Evolutionary conservation across 2,797 vertebrate genomes (phyloP).

Genomic region (Lagocephalus sceleratus): DNA sequence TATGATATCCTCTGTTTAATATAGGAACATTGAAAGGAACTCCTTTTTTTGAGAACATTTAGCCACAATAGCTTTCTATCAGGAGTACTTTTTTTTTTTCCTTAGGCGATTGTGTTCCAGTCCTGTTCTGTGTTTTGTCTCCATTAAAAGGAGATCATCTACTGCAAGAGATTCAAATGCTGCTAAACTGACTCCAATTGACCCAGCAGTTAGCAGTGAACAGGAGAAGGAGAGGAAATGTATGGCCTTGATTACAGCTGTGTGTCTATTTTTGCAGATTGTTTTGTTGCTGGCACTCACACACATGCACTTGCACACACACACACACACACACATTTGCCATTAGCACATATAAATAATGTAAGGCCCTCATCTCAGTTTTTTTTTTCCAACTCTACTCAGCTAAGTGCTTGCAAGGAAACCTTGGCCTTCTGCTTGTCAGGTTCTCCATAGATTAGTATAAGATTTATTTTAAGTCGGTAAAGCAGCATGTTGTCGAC

Average conservation of each 20-base stretch:
- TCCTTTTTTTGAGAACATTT: slow-evolving; percentile 31
- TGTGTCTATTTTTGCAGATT: slow-evolving; percentile 92
- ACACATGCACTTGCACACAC: slow-evolving; percentile 80
- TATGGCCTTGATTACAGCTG: slow-evolving; percentile 93
- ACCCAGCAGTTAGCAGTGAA: slow-evolving; percentile 86
- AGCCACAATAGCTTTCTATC: slow-evolving; percentile 42
- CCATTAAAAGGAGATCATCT: slow-evolving; percentile 77
- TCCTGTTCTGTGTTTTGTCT: slow-evolving; percentile 67
- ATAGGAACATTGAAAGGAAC: slow-evolving; percentile 40
- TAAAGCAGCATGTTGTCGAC: slow-evolving; percentile 91
- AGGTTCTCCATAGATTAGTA: slow-evolving; percentile 98
- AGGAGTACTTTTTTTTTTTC: slow-evolving; percentile 60
- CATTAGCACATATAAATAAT: slow-evolving; percentile 99
- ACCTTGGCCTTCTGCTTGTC: slow-evolving; percentile 94
- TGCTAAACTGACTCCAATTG: slow-evolving; percentile 92
- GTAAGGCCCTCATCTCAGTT: slow-evolving; percentile 79
- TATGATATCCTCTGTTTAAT: slow-evolving; percentile 30
- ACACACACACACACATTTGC: slow-evolving; percentile 73
- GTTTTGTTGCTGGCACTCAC: slow-evolving; percentile 89
- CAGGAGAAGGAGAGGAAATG: slow-evolving; percentile 86
- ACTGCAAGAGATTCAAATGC: slow-evolving; percentile 83
- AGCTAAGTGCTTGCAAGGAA: slow-evolving; percentile 97
- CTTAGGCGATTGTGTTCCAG: slow-evolving; percentile 48
- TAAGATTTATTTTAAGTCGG: slow-evolving; percentile 97
- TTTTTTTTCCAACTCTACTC: slow-evolving; percentile 82